Evolutionary conservation across 2,888 invertebrate species (phyloP).

Genomic region (Synanthedon tipuliformis): DNA sequence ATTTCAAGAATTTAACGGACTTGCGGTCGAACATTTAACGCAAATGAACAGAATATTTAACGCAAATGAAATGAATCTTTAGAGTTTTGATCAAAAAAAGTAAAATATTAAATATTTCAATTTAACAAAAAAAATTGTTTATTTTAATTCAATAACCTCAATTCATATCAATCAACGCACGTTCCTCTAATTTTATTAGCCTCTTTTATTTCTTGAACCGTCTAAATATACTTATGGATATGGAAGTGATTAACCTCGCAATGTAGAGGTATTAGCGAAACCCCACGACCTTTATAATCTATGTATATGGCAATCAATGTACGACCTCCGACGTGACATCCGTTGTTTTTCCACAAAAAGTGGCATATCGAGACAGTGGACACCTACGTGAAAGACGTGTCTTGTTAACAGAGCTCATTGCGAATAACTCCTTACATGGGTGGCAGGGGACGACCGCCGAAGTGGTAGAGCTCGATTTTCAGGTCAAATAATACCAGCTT

Average conservation of each 20-base stretch:
- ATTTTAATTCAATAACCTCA: no score
- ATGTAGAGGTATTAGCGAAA: neutral
- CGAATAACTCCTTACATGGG: constrained; percentile 35
- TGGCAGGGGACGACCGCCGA: constrained; percentile 11
- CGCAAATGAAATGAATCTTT: no score
- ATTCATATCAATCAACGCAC: no score
- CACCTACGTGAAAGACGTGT: constrained; percentile 53
- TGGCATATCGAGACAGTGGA: constrained; percentile 28
- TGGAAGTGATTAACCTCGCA: neutral
- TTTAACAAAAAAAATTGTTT: no score
- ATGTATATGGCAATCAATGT: constrained; percentile 28
- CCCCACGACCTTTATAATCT: neutral
- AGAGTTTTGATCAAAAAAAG: no score
- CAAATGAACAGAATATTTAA: no score
- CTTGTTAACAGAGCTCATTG: constrained; percentile 37
- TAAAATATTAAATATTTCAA: no score
- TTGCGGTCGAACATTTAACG: no score
- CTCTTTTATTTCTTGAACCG: no score
- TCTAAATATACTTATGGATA: no score
- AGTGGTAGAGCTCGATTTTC: constrained; percentile 27
- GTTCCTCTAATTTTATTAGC: no score
- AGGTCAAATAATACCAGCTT: constrained; percentile 15
- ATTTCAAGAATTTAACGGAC: no score
- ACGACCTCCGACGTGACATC: constrained; percentile 43
- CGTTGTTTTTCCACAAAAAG: constrained; percentile 37